Conservation (phyloP, 53 echinoderm and acorn worm species). For the Hippasteria phrygiana region DNA sequence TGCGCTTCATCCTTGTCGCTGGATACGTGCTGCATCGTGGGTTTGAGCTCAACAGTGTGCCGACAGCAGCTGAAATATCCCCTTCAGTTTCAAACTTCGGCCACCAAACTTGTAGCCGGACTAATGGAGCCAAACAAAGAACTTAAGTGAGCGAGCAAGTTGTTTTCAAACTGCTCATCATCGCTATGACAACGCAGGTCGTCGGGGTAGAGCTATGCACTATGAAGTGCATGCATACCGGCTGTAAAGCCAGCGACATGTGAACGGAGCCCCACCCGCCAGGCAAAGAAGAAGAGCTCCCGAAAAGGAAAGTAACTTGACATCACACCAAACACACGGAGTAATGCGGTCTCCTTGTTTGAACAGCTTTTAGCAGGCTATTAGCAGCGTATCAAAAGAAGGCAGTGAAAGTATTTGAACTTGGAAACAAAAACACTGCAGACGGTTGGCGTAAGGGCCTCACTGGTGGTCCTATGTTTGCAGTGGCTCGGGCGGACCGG, state of each 20-base stretch:
- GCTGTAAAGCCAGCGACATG: background rate
- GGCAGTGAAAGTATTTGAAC: constrained; percentile 66
- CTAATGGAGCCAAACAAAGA: constrained; percentile 43
- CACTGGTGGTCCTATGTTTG: constrained; percentile 54
- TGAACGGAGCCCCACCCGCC: background rate
- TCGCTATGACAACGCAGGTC: background rate
- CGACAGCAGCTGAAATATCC: too few relatives aligned
- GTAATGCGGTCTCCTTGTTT: constrained; percentile 38
- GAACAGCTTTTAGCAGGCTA: constrained; percentile 67
- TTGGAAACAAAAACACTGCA: constrained; percentile 65
- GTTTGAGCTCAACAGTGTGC: too few relatives aligned
- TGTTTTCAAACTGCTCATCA: constrained; percentile 30
- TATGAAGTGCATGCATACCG: constrained; percentile 2
- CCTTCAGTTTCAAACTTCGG: background rate
- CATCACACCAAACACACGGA: constrained; percentile 53
- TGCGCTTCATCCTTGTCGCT: too few relatives aligned
- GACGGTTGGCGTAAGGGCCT: constrained; percentile 42
- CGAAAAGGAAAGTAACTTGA: constrained; percentile 52
- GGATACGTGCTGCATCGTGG: too few relatives aligned
- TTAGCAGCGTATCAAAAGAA: constrained; percentile 62
- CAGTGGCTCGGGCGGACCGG: constrained; percentile 39
- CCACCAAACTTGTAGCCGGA: background rate
- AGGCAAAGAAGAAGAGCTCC: background rate
- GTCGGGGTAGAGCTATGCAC: constrained; percentile 4
- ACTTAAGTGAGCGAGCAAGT: constrained; percentile 30